Evolutionary conservation across 2,797 vertebrate species (phyloP).

Genomic region (Brachyalestes nurse): DNA sequence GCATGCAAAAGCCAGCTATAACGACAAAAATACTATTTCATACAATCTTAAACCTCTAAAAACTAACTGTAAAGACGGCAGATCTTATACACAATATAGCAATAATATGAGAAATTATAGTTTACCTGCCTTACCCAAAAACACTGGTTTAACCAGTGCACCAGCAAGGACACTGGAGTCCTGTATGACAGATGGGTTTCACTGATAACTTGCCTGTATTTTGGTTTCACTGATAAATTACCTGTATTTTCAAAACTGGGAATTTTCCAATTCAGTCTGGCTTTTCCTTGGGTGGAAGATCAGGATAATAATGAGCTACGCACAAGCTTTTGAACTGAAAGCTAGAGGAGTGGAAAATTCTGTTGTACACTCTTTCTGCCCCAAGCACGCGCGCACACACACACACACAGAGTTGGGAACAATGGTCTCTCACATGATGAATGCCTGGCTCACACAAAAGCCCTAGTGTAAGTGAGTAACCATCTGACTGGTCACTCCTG

Average conservation of each 20-base stretch:
- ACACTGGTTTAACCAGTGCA: background rate
- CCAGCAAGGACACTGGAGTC: background rate
- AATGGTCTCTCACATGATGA: slow-evolving; percentile 54
- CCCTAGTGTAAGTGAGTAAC: slow-evolving; percentile 39
- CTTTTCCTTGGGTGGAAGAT: background rate
- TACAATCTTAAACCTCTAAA: background rate
- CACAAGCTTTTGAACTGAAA: background rate
- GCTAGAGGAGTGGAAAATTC: slow-evolving; percentile 41
- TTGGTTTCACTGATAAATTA: slow-evolving; percentile 9
- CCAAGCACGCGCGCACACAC: background rate
- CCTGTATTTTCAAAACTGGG: background rate
- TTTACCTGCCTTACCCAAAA: background rate
- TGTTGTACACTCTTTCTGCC: slow-evolving; percentile 13
- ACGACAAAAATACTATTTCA: background rate
- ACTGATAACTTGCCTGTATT: slow-evolving; percentile 10
- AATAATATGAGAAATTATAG: too few species aligned
- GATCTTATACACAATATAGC: too few species aligned
- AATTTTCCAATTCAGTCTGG: background rate
- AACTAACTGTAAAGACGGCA: too few species aligned
- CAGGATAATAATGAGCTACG: slow-evolving; percentile 13
- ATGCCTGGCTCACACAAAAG: slow-evolving; percentile 45
- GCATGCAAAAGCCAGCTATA: background rate
- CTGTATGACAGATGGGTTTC: background rate
- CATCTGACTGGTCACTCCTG: slow-evolving; percentile 20
- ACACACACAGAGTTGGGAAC: slow-evolving; percentile 36